These are phyloP conservation scores for Linnaemya vulpina DNA, from an alignment of 2,888 invertebrate genomes.

Conservation along the genomic window DNA sequence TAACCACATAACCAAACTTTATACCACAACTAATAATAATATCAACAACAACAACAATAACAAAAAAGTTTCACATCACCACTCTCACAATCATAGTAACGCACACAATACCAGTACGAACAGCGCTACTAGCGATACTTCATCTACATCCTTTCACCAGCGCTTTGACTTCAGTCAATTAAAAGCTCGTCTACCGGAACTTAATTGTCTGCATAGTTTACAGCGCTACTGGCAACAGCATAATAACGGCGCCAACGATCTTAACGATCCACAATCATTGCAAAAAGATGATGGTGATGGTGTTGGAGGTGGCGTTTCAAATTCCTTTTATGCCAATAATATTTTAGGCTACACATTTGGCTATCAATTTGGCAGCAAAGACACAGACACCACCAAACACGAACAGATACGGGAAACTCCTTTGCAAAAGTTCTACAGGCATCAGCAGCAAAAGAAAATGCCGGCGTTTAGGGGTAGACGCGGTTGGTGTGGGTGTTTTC, in stretches of 20 bases:
- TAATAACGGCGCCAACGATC: constrained; percentile 63
- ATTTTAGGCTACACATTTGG: constrained; percentile 82
- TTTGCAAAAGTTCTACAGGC: constrained; percentile 82
- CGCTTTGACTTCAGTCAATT: constrained; percentile 85
- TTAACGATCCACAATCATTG: constrained; percentile 62
- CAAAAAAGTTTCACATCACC: constrained; percentile 73
- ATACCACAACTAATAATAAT: constrained; percentile 59
- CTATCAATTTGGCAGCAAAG: constrained; percentile 78
- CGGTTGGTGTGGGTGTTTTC: constrained; percentile 91
- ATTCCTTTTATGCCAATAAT: constrained; percentile 81
- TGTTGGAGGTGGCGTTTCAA: constrained; percentile 73
- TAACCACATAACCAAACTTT: constrained; percentile 54
- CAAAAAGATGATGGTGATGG: constrained; percentile 74
- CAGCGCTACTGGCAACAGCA: constrained; percentile 80
- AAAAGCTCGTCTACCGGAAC: constrained; percentile 88
- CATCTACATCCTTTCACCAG: constrained; percentile 81
- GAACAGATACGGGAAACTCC: constrained; percentile 79
- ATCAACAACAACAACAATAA: constrained; percentile 64
- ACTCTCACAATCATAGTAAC: constrained; percentile 64
- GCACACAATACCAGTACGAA: constrained; percentile 72
- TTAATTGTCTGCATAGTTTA: constrained; percentile 81
- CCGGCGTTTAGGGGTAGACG: constrained; percentile 86
- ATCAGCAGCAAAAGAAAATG: constrained; percentile 84
- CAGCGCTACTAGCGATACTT: constrained; percentile 77
- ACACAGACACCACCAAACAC: constrained; percentile 57